phyloP scores from a whole-genome alignment of 2,888 invertebrate species.

The Fragum sueziense region DNA sequence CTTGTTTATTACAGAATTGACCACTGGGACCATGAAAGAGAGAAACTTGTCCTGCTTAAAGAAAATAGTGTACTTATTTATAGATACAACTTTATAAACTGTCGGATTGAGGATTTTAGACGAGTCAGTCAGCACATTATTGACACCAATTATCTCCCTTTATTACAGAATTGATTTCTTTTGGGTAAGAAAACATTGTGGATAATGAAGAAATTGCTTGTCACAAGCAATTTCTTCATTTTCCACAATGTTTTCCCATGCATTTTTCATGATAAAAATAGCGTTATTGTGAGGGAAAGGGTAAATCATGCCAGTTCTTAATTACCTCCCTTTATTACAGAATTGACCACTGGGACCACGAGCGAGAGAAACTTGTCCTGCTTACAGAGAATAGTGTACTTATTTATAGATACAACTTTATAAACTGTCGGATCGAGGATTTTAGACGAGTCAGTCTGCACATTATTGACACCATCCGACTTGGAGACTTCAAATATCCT shows the following conservation, averaged over 20 bases:
- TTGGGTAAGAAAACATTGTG: no score
- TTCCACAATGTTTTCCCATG: no score
- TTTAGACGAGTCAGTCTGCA: slow-evolving; percentile 88
- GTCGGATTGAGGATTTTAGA: slow-evolving; percentile 88
- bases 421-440: slow-evolving; percentile 89
- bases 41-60: slow-evolving; percentile 89
- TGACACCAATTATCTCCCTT: no score
- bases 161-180: no score
- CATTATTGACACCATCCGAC: slow-evolving; percentile 88
- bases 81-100: slow-evolving; percentile 93
- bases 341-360: slow-evolving; percentile 94
- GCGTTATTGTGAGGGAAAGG: no score
- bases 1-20: slow-evolving; percentile 87
- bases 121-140: slow-evolving; percentile 88
- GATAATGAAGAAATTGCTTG: no score
- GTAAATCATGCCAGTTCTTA: no score
- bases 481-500: slow-evolving; percentile 92
- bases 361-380: slow-evolving; percentile 90
- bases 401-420: slow-evolving; percentile 92
- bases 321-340: slow-evolving; percentile 84
- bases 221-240: no score
- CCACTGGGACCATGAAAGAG: slow-evolving; percentile 93
- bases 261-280: no score
- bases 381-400: slow-evolving; percentile 89
- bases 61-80: slow-evolving; percentile 88